Percentiles rank a stretch among this genome's conserved stretches.
Evolutionary conservation across 1,140 invertebrate species (phyloP).

Genomic region (Drosophila pallidifrons): DNA sequence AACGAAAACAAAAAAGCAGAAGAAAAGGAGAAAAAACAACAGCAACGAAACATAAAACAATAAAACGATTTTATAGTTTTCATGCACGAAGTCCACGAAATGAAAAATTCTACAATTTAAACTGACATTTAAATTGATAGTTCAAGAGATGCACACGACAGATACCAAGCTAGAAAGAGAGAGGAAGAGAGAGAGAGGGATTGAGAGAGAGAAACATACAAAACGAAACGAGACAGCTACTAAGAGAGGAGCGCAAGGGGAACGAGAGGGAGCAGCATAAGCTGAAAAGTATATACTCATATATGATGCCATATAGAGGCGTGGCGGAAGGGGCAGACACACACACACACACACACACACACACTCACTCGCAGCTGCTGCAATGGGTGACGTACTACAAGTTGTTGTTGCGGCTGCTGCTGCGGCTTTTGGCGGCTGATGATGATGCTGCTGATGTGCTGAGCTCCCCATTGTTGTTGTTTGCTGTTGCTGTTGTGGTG

Average conservation of each 20-base stretch:
- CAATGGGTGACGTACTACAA: slow-evolving; percentile 49
- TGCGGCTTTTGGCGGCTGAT: slow-evolving; percentile 41
- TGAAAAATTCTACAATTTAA: slow-evolving; percentile 84
- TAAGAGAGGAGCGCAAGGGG: background rate
- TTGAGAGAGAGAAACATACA: slow-evolving; percentile 29
- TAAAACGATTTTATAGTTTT: slow-evolving; percentile 83
- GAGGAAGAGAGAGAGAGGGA: background rate
- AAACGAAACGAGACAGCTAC: slow-evolving; percentile 11
- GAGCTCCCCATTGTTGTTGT: slow-evolving; percentile 24
- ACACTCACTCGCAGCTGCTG: slow-evolving; percentile 23
- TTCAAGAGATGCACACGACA: slow-evolving; percentile 84
- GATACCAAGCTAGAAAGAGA: slow-evolving; percentile 59
- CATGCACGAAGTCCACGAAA: slow-evolving; percentile 83
- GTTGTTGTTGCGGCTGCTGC: slow-evolving; percentile 41
- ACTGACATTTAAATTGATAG: slow-evolving; percentile 85
- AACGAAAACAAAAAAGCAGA: slow-evolving; percentile 20
- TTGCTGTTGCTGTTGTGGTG: slow-evolving; percentile 15
- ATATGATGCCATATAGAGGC: slow-evolving; percentile 39
- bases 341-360: slow-evolving; percentile 15
- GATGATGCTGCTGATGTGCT: slow-evolving; percentile 35
- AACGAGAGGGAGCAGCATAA: slow-evolving; percentile 7
- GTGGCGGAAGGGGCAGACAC: slow-evolving; percentile 28
- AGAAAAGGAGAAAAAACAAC: slow-evolving; percentile 10
- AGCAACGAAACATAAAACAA: slow-evolving; percentile 62
- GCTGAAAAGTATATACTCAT: slow-evolving; percentile 34